Percentiles rank a stretch among this genome's conserved stretches.
Conservation (phyloP, 2,113 vertebrate species). For the Mellivora capensis region DNA sequence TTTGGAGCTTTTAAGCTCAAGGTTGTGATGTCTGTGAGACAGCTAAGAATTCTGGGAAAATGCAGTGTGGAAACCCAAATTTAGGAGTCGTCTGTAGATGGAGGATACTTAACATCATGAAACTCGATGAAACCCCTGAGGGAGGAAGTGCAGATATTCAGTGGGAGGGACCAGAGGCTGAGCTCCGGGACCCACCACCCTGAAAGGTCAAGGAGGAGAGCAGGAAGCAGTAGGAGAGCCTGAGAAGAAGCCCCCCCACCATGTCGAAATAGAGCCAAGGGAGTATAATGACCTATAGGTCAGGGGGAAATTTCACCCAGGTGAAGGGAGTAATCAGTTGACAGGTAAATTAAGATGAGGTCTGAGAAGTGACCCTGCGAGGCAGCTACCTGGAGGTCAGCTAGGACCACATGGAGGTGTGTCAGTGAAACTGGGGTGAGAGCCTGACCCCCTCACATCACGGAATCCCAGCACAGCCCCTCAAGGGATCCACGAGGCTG, state of each 20-base stretch:
- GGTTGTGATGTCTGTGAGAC: neutral
- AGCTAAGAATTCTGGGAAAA: accelerated
- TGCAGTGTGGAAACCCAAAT: too few relatives aligned
- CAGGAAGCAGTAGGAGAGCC: neutral
- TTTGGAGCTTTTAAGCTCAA: neutral
- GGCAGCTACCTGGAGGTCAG: neutral
- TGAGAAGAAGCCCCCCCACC: too few relatives aligned
- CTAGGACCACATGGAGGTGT: neutral
- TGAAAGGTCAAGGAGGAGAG: neutral
- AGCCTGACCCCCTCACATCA: neutral
- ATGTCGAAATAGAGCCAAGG: accelerated
- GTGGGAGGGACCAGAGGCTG: neutral
- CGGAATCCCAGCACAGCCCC: too few relatives aligned
- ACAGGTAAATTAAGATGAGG: accelerated
- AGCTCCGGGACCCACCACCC: neutral
- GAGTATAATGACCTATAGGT: accelerated
- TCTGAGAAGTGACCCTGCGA: neutral
- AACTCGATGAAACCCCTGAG: too few relatives aligned
- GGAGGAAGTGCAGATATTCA: accelerated
- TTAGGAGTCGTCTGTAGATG: neutral
- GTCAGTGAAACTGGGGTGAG: neutral
- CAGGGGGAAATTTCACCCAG: accelerated
- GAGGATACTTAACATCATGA: too few relatives aligned
- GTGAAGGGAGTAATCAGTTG: accelerated
- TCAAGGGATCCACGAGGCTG: neutral